These are phyloP conservation scores for Hyles vespertilio DNA, from an alignment of 1,140 invertebrate species.

Conservation along the genomic window DNA sequence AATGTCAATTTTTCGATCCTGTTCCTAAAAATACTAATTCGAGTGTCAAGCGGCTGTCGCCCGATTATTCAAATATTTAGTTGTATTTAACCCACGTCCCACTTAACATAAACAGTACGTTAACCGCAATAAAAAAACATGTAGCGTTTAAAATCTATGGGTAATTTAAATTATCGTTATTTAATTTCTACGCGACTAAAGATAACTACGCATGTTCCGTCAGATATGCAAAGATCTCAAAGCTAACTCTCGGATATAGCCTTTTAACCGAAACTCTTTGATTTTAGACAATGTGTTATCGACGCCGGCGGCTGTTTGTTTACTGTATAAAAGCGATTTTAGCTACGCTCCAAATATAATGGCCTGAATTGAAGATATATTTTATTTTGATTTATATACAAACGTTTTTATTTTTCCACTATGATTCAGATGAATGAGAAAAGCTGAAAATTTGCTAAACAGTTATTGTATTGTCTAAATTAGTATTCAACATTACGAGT, in stretches of 20 bases:
- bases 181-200: neutral
- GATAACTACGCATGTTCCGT: neutral
- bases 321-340: neutral
- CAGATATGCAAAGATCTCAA: neutral
- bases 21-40: too few species aligned
- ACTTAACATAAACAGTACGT: too few species aligned
- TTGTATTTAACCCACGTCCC: too few species aligned
- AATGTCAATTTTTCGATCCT: too few species aligned
- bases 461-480: too few species aligned
- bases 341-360: neutral
- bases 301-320: conserved; percentile 2
- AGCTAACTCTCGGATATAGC: neutral
- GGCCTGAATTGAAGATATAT: neutral
- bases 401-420: too few species aligned
- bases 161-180: neutral
- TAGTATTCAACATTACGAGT: too few species aligned
- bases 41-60: too few species aligned
- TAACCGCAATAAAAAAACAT: neutral
- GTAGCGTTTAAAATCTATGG: neutral
- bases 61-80: too few species aligned
- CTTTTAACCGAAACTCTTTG: neutral
- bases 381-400: too few species aligned
- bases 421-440: too few species aligned
- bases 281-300: conserved; percentile 3
- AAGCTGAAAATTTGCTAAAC: too few species aligned